These are phyloP conservation scores for Tetropium fuscum DNA, from an alignment of 2,888 invertebrate genomes.

Conservation along the genomic window DNA sequence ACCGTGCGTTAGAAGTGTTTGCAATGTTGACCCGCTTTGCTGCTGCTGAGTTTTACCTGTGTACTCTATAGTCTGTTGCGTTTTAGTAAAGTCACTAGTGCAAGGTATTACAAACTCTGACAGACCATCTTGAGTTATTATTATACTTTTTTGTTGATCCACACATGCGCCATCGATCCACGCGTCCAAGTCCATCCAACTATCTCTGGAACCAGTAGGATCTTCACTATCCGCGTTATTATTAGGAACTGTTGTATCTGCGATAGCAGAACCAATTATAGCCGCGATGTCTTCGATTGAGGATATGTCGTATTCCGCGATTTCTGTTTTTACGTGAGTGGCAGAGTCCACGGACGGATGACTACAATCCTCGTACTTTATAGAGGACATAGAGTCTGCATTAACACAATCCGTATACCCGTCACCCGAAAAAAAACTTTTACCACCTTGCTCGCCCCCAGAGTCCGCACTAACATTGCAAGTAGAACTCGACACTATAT, in stretches of 20 bases:
- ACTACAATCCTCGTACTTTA: constrained; percentile 69
- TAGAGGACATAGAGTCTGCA: constrained; percentile 71
- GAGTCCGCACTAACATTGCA: constrained; percentile 69
- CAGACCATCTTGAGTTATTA: constrained; percentile 76
- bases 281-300: constrained; percentile 88
- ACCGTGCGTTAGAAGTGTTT: constrained; percentile 81
- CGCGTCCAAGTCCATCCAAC: constrained; percentile 90
- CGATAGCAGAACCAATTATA: constrained; percentile 89
- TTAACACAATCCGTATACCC: constrained; percentile 66
- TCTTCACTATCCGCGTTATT: constrained; percentile 75
- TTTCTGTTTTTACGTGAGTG: constrained; percentile 69
- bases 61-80: constrained; percentile 69
- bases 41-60: constrained; percentile 62
- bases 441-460: constrained; percentile 64
- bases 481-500: constrained; percentile 81
- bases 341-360: constrained; percentile 66
- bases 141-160: constrained; percentile 75
- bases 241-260: constrained; percentile 87
- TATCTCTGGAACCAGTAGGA: constrained; percentile 80
- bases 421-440: constrained; percentile 67
- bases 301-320: constrained; percentile 75
- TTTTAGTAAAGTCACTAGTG: constrained; percentile 50
- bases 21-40: constrained; percentile 78
- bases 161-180: constrained; percentile 87
- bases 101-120: constrained; percentile 75